Percentiles rank a stretch among this genome's conserved stretches.
phyloP scores from a whole-genome alignment of 2,797 vertebrate genomes.

The Pangasius sanitwongsei region DNA sequence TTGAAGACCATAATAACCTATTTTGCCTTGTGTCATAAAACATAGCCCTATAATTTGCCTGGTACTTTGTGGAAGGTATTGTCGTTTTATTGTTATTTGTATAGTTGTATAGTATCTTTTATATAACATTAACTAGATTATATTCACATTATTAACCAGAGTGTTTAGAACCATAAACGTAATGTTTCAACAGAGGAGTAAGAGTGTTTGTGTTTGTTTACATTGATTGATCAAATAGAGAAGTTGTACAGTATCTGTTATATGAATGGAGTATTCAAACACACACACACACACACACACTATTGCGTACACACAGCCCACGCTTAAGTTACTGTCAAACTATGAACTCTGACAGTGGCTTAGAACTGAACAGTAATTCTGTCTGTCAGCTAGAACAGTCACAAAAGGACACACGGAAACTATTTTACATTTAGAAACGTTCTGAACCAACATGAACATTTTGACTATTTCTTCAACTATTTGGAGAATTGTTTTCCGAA shows the following conservation, averaged over 20 bases:
- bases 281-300: slow-evolving; percentile 7
- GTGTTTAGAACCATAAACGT: slow-evolving; percentile 68
- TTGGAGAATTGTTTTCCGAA: slow-evolving; percentile 63
- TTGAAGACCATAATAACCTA: slow-evolving; percentile 37
- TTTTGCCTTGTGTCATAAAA: slow-evolving; percentile 35
- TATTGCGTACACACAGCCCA: slow-evolving; percentile 46
- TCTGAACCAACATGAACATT: slow-evolving; percentile 50
- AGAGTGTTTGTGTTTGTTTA: slow-evolving; percentile 65
- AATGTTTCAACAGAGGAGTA: slow-evolving; percentile 66
- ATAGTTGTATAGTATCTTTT: slow-evolving; percentile 74
- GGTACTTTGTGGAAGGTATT: slow-evolving; percentile 72
- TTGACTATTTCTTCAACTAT: slow-evolving; percentile 55
- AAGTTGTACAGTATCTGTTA: slow-evolving; percentile 47
- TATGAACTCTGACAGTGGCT: slow-evolving; percentile 31
- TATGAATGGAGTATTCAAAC: slow-evolving; percentile 8
- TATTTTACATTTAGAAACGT: slow-evolving; percentile 33
- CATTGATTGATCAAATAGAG: slow-evolving; percentile 52
- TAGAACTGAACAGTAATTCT: slow-evolving; percentile 15
- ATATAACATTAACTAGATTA: slow-evolving; percentile 71
- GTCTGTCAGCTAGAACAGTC: slow-evolving; percentile 31
- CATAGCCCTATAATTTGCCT: slow-evolving; percentile 51
- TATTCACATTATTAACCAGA: slow-evolving; percentile 77
- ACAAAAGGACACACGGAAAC: slow-evolving; percentile 16
- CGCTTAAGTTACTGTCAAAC: slow-evolving; percentile 24
- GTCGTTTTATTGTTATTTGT: slow-evolving; percentile 71